Conservation (phyloP, 2,797 vertebrate genomes). For the Nannoperca obscura region DNA sequence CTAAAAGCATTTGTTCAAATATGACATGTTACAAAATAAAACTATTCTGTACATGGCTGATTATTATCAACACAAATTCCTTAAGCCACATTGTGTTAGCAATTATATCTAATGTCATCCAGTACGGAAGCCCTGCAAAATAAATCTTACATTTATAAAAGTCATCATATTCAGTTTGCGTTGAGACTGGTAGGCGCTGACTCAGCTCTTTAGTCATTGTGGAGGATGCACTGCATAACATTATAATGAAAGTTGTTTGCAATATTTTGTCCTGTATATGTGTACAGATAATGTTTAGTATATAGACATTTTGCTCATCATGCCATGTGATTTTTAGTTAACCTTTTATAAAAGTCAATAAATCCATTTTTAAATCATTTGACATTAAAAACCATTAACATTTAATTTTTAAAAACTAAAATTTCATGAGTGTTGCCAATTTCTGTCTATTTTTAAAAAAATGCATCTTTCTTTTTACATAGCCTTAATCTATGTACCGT, state of each 20-base stretch:
- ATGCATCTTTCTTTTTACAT: background rate
- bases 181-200: slow-evolving; percentile 36
- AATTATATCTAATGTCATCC: background rate
- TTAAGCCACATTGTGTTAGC: background rate
- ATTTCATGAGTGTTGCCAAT: background rate
- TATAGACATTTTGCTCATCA: background rate
- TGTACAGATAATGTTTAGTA: background rate
- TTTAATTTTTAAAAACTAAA: background rate
- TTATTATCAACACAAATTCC: slow-evolving; percentile 10
- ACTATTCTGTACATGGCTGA: background rate
- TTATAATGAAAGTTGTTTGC: slow-evolving; percentile 29
- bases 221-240: slow-evolving; percentile 23
- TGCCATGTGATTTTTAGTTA: background rate
- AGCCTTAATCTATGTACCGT: background rate
- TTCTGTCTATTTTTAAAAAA: slow-evolving; percentile 7
- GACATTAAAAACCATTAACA: background rate
- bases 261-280: slow-evolving; percentile 22
- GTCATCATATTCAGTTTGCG: slow-evolving; percentile 37
- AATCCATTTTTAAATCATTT: background rate
- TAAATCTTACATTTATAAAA: slow-evolving; percentile 35
- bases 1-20: slow-evolving; percentile 7
- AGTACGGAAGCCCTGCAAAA: slow-evolving; percentile 1
- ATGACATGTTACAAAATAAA: slow-evolving; percentile 29
- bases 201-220: slow-evolving; percentile 41
- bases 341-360: slow-evolving; percentile 2